Conservation (phyloP, 2,797 vertebrate genomes). For the Ammospiza maritima region DNA sequence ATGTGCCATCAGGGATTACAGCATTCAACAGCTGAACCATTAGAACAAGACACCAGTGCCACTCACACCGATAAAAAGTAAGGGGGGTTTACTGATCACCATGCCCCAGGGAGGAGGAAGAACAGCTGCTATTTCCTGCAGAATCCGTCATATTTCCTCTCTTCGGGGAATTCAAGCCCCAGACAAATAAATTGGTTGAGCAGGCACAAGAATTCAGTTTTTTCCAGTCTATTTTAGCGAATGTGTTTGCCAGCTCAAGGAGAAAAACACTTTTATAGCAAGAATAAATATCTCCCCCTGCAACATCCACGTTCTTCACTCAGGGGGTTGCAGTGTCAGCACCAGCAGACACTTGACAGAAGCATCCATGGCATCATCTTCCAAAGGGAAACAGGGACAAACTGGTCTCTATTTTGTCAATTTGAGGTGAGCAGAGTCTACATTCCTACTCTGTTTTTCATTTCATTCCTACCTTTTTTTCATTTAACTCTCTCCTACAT, state of each 20-base stretch:
- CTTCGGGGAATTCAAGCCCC: conserved; percentile 53
- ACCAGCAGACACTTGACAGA: background rate
- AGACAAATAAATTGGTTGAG: conserved; percentile 25
- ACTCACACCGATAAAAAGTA: conserved; percentile 30
- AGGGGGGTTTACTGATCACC: background rate
- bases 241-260: conserved; percentile 32
- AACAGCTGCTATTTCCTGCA: conserved; percentile 65
- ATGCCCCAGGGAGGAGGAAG: conserved; percentile 15
- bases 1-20: background rate
- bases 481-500: background rate
- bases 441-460: background rate
- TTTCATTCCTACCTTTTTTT: background rate
- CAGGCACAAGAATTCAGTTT: conserved; percentile 36
- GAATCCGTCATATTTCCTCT: conserved; percentile 9
- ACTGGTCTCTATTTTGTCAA: background rate
- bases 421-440: background rate
- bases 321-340: background rate
- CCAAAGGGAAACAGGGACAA: background rate
- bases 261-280: conserved; percentile 33
- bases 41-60: conserved; percentile 36
- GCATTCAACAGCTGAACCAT: conserved; percentile 19
- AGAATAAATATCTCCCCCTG: background rate
- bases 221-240: conserved; percentile 14
- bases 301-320: background rate
- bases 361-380: background rate